These are phyloP conservation scores for Macroglossus sobrinus DNA, from an alignment of 2,113 vertebrate species.

Conservation along the genomic window DNA sequence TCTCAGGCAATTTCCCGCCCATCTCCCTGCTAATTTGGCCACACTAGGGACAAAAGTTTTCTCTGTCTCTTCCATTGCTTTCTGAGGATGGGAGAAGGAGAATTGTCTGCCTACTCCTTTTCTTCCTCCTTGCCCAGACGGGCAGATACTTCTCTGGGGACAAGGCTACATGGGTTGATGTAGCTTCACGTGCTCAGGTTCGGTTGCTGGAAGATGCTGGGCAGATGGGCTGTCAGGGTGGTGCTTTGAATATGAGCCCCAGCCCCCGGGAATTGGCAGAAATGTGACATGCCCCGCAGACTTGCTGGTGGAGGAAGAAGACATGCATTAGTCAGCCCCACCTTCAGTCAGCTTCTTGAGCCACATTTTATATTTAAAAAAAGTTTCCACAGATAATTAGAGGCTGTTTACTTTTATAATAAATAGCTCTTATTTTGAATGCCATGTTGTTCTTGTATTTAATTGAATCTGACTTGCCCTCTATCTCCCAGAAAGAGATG, in stretches of 20 bases:
- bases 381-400: slow-evolving; percentile 27
- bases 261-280: background rate
- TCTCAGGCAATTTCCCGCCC: background rate
- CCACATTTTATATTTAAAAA: slow-evolving; percentile 56
- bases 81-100: background rate
- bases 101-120: background rate
- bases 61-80: background rate
- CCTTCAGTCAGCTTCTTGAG: slow-evolving; percentile 18
- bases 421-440: slow-evolving; percentile 78
- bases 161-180: background rate
- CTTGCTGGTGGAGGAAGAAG: background rate
- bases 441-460: slow-evolving; percentile 30
- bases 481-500: slow-evolving; percentile 8
- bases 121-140: background rate
- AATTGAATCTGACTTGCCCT: slow-evolving; percentile 33
- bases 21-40: background rate
- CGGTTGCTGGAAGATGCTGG: background rate
- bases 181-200: background rate
- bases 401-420: slow-evolving; percentile 80
- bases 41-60: background rate
- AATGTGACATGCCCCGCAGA: background rate
- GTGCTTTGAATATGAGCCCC: background rate
- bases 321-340: background rate
- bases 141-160: background rate
- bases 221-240: background rate